These are phyloP conservation scores for Siniperca scherzeri DNA, from an alignment of 2,797 vertebrate species.

Conservation along the genomic window DNA sequence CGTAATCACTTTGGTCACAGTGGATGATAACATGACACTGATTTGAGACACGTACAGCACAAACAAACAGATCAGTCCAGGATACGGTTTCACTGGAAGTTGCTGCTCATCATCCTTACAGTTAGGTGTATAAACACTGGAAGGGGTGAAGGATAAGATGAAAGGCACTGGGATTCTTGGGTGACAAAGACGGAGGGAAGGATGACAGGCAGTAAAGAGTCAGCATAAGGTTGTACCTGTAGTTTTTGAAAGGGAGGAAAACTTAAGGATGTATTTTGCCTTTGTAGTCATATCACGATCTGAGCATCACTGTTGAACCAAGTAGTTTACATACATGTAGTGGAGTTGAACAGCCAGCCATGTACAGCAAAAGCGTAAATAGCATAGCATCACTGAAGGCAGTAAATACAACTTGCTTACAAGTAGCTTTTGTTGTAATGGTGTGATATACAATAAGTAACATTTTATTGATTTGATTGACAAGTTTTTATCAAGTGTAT, in stretches of 20 bases:
- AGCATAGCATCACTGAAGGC: not conserved
- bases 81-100: not conserved
- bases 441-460: not conserved
- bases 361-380: not conserved
- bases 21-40: constrained; percentile 37
- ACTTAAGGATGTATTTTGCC: not conserved
- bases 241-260: not conserved
- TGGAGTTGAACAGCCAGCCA: too few species aligned
- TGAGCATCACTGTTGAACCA: not conserved
- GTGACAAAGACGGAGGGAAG: not conserved
- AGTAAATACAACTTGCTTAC: not conserved
- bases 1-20: constrained; percentile 51
- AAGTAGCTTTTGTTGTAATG: not conserved
- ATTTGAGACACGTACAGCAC: constrained; percentile 14
- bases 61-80: constrained; percentile 17
- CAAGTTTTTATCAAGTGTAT: too few species aligned
- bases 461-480: not conserved
- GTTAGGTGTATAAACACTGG: not conserved
- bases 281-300: not conserved
- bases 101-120: not conserved
- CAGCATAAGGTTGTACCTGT: not conserved
- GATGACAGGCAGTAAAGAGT: not conserved
- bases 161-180: not conserved
- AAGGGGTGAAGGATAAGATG: not conserved
- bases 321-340: not conserved